Conservation (phyloP, 2,888 invertebrate species). For the Microctonus aethiopoides region DNA sequence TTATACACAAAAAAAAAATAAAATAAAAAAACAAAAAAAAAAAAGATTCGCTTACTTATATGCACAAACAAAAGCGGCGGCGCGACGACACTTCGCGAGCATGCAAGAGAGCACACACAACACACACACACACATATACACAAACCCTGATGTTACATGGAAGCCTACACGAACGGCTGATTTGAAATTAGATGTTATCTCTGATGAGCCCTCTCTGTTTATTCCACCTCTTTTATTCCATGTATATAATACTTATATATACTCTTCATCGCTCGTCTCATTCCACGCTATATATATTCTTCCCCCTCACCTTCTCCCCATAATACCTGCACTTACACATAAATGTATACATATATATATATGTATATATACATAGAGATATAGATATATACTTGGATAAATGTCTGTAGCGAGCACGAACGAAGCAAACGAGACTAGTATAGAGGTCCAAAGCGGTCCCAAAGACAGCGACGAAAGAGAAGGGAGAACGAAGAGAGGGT, state of each 20-base stretch:
- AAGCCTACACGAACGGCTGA: constrained; percentile 58
- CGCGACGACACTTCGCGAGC: constrained; percentile 46
- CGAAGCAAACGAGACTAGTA: constrained; percentile 7
- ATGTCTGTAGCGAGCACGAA: constrained; percentile 8
- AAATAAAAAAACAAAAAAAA: constrained; percentile 5
- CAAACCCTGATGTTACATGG: too few species aligned
- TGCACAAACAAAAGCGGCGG: constrained; percentile 40
- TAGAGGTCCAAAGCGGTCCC: constrained; percentile 16
- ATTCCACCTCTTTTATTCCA: constrained; percentile 33
- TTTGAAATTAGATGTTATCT: constrained; percentile 66
- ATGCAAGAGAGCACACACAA: constrained; percentile 45
- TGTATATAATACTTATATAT: too few species aligned
- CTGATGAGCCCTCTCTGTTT: constrained; percentile 59
- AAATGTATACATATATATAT: too few species aligned
- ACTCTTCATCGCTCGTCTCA: constrained; percentile 29
- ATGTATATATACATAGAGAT: too few species aligned
- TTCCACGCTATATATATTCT: not conserved
- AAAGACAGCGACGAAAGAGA: constrained; percentile 2
- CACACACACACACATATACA: too few species aligned
- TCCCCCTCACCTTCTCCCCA: not conserved
- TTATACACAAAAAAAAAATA: too few species aligned
- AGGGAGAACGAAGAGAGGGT: too few species aligned
- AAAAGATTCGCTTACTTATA: constrained; percentile 29
- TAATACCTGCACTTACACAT: too few species aligned
- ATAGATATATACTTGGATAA: not conserved